These are phyloP conservation scores for Drosophila bocqueti DNA, from an alignment of 1,140 invertebrate species.

Conservation along the genomic window DNA sequence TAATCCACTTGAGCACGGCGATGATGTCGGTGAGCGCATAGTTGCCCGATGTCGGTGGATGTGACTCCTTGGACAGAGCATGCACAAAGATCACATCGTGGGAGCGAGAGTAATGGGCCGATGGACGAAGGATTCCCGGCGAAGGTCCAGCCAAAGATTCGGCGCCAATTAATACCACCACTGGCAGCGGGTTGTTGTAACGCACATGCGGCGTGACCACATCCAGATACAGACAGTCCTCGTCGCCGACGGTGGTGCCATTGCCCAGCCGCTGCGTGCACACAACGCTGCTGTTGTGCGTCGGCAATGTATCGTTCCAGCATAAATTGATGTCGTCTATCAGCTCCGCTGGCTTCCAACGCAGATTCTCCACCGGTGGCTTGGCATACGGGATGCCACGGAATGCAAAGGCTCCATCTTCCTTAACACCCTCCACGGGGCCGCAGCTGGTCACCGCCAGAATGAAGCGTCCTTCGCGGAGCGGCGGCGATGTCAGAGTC, in stretches of 20 bases:
- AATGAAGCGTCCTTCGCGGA: conserved; percentile 90
- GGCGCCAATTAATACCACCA: conserved; percentile 92
- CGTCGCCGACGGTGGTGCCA: conserved; percentile 88
- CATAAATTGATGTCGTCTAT: conserved; percentile 90
- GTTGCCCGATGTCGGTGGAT: conserved; percentile 93
- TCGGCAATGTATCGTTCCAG: conserved; percentile 91
- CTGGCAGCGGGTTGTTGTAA: conserved; percentile 90
- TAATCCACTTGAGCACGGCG: conserved; percentile 91
- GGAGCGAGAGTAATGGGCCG: conserved; percentile 88
- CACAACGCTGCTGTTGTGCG: conserved; percentile 88
- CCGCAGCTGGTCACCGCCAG: conserved; percentile 92
- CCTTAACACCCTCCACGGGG: conserved; percentile 90
- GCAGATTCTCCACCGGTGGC: conserved; percentile 89
- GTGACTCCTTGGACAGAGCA: conserved; percentile 88
- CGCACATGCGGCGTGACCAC: conserved; percentile 90
- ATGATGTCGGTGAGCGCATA: conserved; percentile 93
- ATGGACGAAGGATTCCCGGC: conserved; percentile 88
- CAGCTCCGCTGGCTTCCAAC: conserved; percentile 90
- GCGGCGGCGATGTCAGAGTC: conserved; percentile 84
- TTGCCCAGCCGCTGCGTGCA: conserved; percentile 90
- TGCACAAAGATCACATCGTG: conserved; percentile 93
- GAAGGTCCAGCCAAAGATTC: conserved; percentile 91
- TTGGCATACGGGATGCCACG: conserved; percentile 94
- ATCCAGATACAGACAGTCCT: conserved; percentile 93
- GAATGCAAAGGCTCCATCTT: conserved; percentile 92